Base-by-base conservation (phyloP, 2,888 invertebrate genomes). In the Rhagonycha fulva region DNA sequence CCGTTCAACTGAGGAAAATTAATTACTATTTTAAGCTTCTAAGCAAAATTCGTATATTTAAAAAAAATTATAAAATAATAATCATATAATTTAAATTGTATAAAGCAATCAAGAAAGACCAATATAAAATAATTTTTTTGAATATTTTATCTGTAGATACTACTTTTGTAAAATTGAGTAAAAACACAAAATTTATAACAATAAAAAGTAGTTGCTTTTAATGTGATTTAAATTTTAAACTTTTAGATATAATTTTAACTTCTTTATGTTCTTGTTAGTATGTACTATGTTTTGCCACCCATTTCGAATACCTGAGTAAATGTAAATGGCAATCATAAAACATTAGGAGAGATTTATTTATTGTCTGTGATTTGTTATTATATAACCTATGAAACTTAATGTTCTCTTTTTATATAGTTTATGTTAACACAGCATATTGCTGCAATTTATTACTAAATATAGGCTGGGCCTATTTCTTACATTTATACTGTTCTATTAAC, bases 301-400 rank as follows among this genome's bases (percentile, higher is more conserved):
- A 47, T 47, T 47, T 47, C 47, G 9, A 47, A 47, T 47, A n/a
- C n/a, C n/a, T 47, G n/a, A n/a, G 7, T 7, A n/a, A 47, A 47
- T 47, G 47, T n/a, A 47, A n/a, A n/a, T n/a, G 47, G 47, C 47
- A 47, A 47, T 47, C 47, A 47, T 47, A n/a, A 47, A n/a, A n/a
- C 47, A 9, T 47, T 47, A n/a, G 7, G 7, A 63, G 63, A 19
- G 19, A 23, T 75, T 72, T 78, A 75, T 74, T 72, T 79, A n/a
- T 66, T 66, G 79, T 77, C 84, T 84, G 84, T 84, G 84, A 84
- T 84, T 82, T 84, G 82, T 83, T 84, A 81, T 80, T 80, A 76
- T 78, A 78, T 78, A 70, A 70, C 68, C 76, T 76, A 72, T 78
- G 76, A 78, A 78, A 78, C 79, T 71, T 71, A 76, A 79, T 80